Evolutionary conservation across 2,888 invertebrate species (phyloP), one percentile per base, ranked within the genome.

Genomic region (Clusia tigrina): DNA sequence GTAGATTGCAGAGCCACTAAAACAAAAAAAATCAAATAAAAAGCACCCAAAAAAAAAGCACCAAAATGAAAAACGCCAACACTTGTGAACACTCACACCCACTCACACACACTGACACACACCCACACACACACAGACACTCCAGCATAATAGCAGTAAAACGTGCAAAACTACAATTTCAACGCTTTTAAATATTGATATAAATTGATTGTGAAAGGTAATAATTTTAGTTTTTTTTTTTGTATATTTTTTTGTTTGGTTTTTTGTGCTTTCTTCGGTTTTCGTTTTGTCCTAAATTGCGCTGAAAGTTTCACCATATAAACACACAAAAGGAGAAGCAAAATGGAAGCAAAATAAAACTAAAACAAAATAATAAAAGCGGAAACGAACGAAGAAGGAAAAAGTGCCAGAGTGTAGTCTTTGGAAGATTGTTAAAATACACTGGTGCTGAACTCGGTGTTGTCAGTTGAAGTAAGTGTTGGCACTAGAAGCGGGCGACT

Each of bases 161-260:
- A 58, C 48, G 51, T 46, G 63, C 62, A 61, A 73, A 70, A 57
- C 64, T 56, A 59, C 67, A 65, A 69, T 70, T 71, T 69, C 58
- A 62, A 60, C 55, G 64, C 65, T 67, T 63, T 70, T 67, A 72
- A 70, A 72, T 68, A 73, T 71, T 72, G 72, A 72, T 71, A 69
- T 66, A 71, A 66, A 66, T 66, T 68, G 68, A 64, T 67, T 62
- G 63, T 63, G 52, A 61, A 60, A 58, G 63, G 63, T 56, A 63
- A 63, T 63, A 67, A 59, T 67, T 68, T 57, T 10, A 48, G 6
- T 1, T 25, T 25, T 5, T 25, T 24, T 3, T n/a, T 54, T n/a
- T 42, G 3, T 15, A 2, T 23, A n/a, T n/a, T 18, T 54, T 54
- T 54, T 15, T 26, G 17, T 17, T 55, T 32, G 1, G 25, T n/a